Percentiles rank a stretch among this genome's conserved stretches.
Evolutionary conservation across 1,140 invertebrate genomes (phyloP).

Genomic region (Stegodyphus mimosarum): DNA sequence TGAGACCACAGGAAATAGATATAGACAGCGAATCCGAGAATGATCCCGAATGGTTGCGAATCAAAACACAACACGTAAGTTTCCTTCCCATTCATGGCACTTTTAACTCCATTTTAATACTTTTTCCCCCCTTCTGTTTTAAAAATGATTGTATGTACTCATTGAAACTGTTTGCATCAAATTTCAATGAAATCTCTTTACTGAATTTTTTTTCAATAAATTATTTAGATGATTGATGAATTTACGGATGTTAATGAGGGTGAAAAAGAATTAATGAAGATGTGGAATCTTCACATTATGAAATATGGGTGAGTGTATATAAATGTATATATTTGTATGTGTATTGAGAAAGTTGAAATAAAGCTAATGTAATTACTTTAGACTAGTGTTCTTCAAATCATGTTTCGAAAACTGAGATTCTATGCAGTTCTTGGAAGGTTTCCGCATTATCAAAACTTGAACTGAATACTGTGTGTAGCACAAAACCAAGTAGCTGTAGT

Average conservation of each 20-base stretch:
- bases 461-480: too few species aligned
- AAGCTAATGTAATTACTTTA: too few species aligned
- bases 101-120: neutral
- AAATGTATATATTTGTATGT: too few species aligned
- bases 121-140: neutral
- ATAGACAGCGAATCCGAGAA: conserved; percentile 94
- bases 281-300: conserved; percentile 99
- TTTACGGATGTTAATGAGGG: conserved; percentile 99
- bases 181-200: neutral
- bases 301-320: conserved; percentile 75
- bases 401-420: too few species aligned
- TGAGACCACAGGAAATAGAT: conserved; percentile 94
- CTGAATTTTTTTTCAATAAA: neutral
- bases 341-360: too few species aligned
- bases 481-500: too few species aligned
- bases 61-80: conserved; percentile 79
- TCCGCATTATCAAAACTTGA: too few species aligned
- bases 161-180: neutral
- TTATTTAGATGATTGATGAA: conserved; percentile 94
- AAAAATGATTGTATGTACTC: too few species aligned
- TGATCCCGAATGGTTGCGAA: conserved; percentile 92
- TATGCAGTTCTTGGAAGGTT: too few species aligned
- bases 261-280: conserved; percentile 98
- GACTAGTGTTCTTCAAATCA: too few species aligned
- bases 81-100: conserved; percentile 18